Conservation (phyloP, 1,140 invertebrate genomes). For the Daktulosphaira vitifoliae region DNA sequence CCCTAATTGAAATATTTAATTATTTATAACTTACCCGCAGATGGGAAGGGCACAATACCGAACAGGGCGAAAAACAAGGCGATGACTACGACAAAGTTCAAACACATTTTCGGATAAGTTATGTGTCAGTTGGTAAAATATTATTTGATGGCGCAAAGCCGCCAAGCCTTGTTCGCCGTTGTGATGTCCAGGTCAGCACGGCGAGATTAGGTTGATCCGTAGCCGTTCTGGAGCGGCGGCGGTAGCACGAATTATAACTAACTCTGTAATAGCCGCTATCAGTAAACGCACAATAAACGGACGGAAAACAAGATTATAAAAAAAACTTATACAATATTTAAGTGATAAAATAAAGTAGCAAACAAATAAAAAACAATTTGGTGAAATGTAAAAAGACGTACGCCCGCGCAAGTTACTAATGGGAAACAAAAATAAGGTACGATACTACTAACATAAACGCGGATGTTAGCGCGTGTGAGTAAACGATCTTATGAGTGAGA, state of each 20-base stretch:
- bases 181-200: background rate
- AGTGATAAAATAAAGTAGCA: too few species aligned
- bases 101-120: slow-evolving; percentile 8
- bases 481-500: background rate
- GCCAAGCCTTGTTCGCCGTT: background rate
- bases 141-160: background rate
- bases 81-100: slow-evolving; percentile 17
- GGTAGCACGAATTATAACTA: too few species aligned
- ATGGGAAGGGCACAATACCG: background rate
- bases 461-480: background rate
- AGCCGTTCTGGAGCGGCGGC: background rate
- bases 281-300: too few species aligned
- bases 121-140: background rate
- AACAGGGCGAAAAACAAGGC: slow-evolving; percentile 13
- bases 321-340: too few species aligned
- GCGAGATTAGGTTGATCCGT: background rate
- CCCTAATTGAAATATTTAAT: slow-evolving; percentile 3
- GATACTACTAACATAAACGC: background rate
- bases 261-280: too few species aligned
- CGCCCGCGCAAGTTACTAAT: background rate
- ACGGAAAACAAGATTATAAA: too few species aligned
- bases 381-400: background rate
- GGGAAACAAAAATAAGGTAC: too few species aligned
- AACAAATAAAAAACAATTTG: too few species aligned
- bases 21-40: slow-evolving; percentile 3